A percentile compares a stretch with the other conserved stretches of the same genome.
Conservation (phyloP, 1,140 invertebrate species). For the Diorhabda carinulata region DNA sequence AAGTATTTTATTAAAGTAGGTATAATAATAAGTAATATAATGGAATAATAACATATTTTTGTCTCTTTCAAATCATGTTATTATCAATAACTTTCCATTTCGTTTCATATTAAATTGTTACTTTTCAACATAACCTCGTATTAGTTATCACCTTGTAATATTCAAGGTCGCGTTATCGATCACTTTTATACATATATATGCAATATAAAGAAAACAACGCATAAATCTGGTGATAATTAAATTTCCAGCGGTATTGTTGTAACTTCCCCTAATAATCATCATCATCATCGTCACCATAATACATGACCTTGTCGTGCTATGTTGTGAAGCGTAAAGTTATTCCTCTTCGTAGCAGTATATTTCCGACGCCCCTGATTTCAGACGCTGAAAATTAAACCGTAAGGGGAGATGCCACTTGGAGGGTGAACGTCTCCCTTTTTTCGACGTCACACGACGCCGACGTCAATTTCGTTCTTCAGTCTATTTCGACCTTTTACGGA, state of each 20-base stretch:
- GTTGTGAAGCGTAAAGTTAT: background rate
- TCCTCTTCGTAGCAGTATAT: background rate
- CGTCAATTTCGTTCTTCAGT: background rate
- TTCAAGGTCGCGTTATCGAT: no score
- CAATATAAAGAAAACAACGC: no score
- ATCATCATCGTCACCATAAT: background rate
- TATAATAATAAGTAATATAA: no score
- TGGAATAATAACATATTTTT: no score
- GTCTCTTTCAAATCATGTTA: no score
- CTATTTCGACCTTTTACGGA: background rate
- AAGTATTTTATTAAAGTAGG: no score
- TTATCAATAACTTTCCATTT: no score
- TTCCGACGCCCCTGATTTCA: background rate
- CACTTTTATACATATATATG: no score
- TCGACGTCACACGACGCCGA: background rate
- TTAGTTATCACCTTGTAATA: no score
- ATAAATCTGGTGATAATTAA: background rate
- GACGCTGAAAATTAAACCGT: background rate
- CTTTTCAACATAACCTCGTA: no score
- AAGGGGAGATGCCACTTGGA: background rate
- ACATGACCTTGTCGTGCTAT: background rate
- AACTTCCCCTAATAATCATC: background rate
- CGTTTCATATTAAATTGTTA: no score
- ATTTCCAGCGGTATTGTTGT: background rate
- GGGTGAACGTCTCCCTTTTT: background rate